Evolutionary conservation across 2,888 invertebrate genomes (phyloP).

Genomic region (Eupithecia vulgata): DNA sequence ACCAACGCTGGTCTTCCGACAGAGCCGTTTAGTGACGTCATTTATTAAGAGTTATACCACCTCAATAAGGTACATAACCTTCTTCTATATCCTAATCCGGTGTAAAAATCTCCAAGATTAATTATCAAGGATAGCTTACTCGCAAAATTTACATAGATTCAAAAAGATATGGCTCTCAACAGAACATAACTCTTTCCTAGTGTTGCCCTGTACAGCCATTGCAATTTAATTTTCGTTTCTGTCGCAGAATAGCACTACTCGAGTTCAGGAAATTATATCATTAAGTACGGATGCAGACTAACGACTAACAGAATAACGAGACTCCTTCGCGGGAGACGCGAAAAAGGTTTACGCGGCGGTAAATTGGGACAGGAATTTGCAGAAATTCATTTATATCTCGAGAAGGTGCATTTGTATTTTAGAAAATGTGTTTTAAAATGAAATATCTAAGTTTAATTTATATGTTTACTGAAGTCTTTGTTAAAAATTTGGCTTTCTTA

Average conservation of each 20-base stretch:
- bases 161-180: background rate
- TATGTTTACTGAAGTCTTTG: background rate
- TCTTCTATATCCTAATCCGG: no score
- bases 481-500: no score
- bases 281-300: constrained; percentile 47
- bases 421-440: background rate
- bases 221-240: constrained; percentile 51
- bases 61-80: no score
- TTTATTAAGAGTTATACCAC: no score
- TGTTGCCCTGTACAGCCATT: constrained; percentile 2
- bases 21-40: no score
- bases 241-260: constrained; percentile 28
- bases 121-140: background rate
- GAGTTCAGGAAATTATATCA: constrained; percentile 49
- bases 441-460: background rate
- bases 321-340: background rate
- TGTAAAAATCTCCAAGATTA: background rate
- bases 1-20: no score
- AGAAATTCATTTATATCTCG: background rate
- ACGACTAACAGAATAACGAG: constrained; percentile 43
- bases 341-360: constrained; percentile 14
- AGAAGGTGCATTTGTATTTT: background rate
- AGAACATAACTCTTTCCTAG: background rate
- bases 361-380: background rate
- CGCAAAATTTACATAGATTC: background rate